phyloP scores from a whole-genome alignment of 1,140 invertebrate species.

The Papilio glaucus region DNA sequence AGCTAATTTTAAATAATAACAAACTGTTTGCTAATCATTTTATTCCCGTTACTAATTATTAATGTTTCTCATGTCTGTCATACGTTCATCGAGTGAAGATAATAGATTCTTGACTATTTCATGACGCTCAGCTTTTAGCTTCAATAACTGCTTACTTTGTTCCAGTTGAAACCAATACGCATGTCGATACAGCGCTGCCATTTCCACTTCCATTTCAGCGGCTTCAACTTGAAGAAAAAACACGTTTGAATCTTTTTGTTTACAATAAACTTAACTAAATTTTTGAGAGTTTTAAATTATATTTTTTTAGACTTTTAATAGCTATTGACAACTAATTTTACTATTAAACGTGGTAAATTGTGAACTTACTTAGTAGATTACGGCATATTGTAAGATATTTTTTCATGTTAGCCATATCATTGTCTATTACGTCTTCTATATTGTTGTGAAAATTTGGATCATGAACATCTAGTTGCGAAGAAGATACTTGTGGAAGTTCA shows the following conservation, averaged over 20 bases:
- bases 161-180: conserved; percentile 58
- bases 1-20: too few species aligned
- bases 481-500: conserved; percentile 38
- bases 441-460: conserved; percentile 57
- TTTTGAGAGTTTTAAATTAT: too few species aligned
- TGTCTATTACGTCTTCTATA: conserved; percentile 56
- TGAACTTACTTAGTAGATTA: conserved; percentile 58
- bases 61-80: conserved; percentile 27
- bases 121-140: conserved; percentile 12
- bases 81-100: not conserved
- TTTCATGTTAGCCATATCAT: conserved; percentile 54
- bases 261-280: too few species aligned
- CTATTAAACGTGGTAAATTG: conserved; percentile 13
- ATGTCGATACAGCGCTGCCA: conserved; percentile 60
- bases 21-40: too few species aligned
- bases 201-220: conserved; percentile 69
- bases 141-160: conserved; percentile 45
- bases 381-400: conserved; percentile 54
- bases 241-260: too few species aligned
- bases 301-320: too few species aligned
- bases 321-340: not conserved
- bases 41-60: conserved; percentile 35
- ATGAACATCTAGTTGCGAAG: conserved; percentile 54
- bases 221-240: conserved; percentile 55
- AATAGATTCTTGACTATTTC: not conserved